Base-by-base conservation (phyloP, 2,797 vertebrate genomes). In the Falco concolor region DNA sequence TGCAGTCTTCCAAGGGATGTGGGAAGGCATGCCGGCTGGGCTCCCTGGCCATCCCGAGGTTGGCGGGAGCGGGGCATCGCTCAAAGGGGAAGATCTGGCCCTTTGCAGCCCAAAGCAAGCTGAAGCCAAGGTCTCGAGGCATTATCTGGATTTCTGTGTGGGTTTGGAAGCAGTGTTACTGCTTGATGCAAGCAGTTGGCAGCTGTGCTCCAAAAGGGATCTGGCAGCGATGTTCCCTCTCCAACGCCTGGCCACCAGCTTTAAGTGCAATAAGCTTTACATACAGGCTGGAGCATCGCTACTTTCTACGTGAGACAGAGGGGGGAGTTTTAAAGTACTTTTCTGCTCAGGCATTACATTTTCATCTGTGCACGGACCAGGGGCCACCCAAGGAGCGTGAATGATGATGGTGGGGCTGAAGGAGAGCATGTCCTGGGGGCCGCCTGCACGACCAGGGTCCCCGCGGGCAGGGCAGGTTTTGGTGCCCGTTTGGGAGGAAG, bases 41-140 rank as follows among this genome's bases (percentile, higher is more conserved):
- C 47, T 74, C 10, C 49, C 63, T 10, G n/a, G 38, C 44, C 22
- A 7, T 23, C 8, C 69, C 1, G 1, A 72, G 42, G 40, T 32
- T 30, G 1, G 1, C 6, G 57, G 22, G 53, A 77, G 52, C 0
- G 1, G 14, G 14, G 13, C 68, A 44, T 64, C 2, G 0, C 57
- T 81, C 17, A 0, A 2, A 75, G 80, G 24, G 42, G 52, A 54
- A 54, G 40, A n/a, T 49, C 61, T 70, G 44, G 53, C 32, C 45
- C 76, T 45, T 57, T 40, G 69, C 32, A 65, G 30, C 14, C 56
- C 21, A 7, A 67, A 87, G 42, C 16, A 45, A 84, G 49, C 44
- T 50, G 49, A 84, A 70, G 32, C 22, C 0, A 2, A 78, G 27
- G 32, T 72, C 38, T 18, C 3, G 20, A 87, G 72, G 61, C 40